Base-by-base conservation (phyloP, 1,140 invertebrate genomes). In the Papilio polytes region DNA sequence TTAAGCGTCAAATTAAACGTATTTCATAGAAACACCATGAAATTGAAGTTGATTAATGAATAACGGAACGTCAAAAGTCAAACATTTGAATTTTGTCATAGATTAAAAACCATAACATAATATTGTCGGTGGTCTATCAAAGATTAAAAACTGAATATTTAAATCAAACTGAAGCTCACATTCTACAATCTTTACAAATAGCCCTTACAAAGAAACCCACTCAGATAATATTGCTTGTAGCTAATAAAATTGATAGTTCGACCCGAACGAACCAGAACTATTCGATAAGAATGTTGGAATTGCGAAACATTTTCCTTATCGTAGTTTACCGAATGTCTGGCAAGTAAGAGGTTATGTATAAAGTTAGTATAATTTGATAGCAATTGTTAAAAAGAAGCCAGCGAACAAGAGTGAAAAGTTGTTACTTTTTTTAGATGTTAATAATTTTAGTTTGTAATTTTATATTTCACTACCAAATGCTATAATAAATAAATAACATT, bases 261-360 rank as follows among this genome's bases (percentile, higher is more conserved):
- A 73, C 72, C 72, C 72, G 72, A 73, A 31, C 70, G 70, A 15
- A 20, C 72, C 36, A 44, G 72, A 46, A 36, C 70, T n/a, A 31
- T 12, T 36, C 18, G 72, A 73, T 72, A 72, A 72, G 22, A 72
- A 13, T 13, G 20, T 41, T n/a, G 26, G 18, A 15, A 3, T 73
- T 73, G 72, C 72, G 41, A 73, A 73, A 73, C 72, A 73, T 7
- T 46, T 20, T 46, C 18, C 36, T 44, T 73, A 73, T 46, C 72
- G 2, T 22, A 41, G 31, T 70, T 70, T 70, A 70, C 63, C 63
- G 26, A 70, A 70, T 63, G n/a, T 56, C n/a, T 56, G 12, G 59
- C 36, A 15, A 7, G 26, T 6, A 31, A 26, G 41, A 73, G 72
- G 41, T 44, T 20, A 44, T 73, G 18, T 13, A 31, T 9, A 36